Conservation (phyloP, 1,140 invertebrate genomes). For the Penaeus vannamei region DNA sequence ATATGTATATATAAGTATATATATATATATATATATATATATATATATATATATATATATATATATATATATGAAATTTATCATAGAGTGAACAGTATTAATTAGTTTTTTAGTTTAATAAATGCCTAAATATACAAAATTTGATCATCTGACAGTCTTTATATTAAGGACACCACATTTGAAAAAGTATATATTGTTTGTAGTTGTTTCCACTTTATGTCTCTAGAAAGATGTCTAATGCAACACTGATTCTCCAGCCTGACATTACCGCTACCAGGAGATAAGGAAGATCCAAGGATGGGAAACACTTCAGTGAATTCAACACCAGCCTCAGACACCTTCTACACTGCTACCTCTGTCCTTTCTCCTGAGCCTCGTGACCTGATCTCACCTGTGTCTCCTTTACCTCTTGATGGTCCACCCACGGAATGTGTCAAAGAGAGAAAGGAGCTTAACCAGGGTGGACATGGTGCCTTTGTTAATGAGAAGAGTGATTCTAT, state of each 20-base stretch:
- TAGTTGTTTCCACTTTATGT: background rate
- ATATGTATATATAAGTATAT: no score
- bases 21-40: no score
- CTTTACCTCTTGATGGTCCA: constrained; percentile 50
- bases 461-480: constrained; percentile 47
- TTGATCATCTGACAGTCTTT: no score
- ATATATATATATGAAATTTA: no score
- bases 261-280: constrained; percentile 42
- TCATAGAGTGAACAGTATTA: no score
- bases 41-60: no score
- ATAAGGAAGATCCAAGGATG: constrained; percentile 42
- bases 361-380: constrained; percentile 58
- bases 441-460: background rate
- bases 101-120: no score
- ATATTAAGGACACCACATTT: no score
- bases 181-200: no score
- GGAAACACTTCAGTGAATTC: constrained; percentile 44
- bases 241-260: constrained; percentile 36
- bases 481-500: constrained; percentile 21
- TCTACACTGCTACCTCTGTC: constrained; percentile 63
- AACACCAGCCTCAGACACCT: constrained; percentile 63
- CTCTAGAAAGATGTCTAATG: background rate
- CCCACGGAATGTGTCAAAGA: constrained; percentile 29
- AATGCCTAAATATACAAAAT: no score
- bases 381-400: constrained; percentile 56